Evolutionary conservation across 2,113 vertebrate genomes (phyloP).

Genomic region (Erythrolamprus reginae): DNA sequence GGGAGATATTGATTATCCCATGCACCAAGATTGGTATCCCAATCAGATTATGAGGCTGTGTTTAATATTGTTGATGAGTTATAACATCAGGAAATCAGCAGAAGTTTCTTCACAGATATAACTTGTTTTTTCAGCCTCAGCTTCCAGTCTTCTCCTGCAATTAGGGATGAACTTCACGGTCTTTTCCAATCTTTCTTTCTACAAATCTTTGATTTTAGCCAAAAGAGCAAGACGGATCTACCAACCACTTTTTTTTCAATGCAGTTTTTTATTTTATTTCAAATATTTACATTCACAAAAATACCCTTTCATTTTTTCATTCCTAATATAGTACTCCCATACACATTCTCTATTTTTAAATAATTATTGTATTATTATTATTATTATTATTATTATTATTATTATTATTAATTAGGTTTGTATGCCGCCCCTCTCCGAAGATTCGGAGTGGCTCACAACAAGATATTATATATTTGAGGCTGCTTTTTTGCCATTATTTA

Average conservation of each 20-base stretch:
- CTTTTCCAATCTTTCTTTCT: neutral
- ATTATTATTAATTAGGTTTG: too few relatives aligned
- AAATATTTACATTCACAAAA: too few relatives aligned
- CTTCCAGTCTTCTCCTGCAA: neutral
- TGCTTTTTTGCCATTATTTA: too few relatives aligned
- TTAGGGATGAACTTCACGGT: neutral
- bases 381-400: too few relatives aligned
- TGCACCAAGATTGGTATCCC: neutral
- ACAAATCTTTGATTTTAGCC: neutral
- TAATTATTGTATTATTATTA: too few relatives aligned
- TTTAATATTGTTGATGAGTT: neutral
- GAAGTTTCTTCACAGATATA: neutral
- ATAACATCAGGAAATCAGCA: neutral
- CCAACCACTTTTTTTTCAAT: neutral
- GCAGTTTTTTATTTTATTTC: too few relatives aligned
- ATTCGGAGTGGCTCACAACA: too few relatives aligned
- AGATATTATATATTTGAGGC: too few relatives aligned
- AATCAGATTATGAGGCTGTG: neutral
- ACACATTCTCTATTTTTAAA: too few relatives aligned
- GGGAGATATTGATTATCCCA: neutral
- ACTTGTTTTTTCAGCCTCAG: neutral
- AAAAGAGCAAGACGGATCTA: neutral
- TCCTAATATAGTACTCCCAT: too few relatives aligned
- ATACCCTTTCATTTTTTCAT: too few relatives aligned
- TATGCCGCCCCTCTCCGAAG: too few relatives aligned